These are phyloP conservation scores for Polypterus senegalus DNA, from an alignment of 2,113 vertebrate genomes.

Conservation along the genomic window DNA sequence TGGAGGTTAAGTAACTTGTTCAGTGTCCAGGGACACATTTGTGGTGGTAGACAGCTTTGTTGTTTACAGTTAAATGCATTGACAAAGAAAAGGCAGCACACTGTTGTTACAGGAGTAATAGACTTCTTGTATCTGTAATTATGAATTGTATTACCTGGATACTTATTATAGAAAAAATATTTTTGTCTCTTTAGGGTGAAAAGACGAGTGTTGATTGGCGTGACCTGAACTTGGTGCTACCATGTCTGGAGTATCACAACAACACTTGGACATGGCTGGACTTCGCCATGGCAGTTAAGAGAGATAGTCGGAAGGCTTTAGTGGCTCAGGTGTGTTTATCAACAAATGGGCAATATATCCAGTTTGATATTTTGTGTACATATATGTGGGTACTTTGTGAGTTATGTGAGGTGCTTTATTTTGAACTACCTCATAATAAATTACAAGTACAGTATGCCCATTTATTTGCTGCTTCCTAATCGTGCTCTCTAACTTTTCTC, in stretches of 20 bases:
- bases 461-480: not conserved
- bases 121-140: too few species aligned
- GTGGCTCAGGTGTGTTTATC: constrained; percentile 75
- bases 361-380: too few species aligned
- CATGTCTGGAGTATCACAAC: constrained; percentile 94
- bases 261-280: constrained; percentile 98
- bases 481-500: not conserved
- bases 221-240: constrained; percentile 86
- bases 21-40: too few species aligned
- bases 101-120: not conserved
- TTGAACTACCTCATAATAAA: too few species aligned
- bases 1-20: too few species aligned
- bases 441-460: too few species aligned
- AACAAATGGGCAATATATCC: too few species aligned
- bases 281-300: constrained; percentile 96
- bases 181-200: constrained; percentile 58
- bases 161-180: too few species aligned
- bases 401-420: not conserved
- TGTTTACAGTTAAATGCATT: not conserved
- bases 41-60: too few species aligned
- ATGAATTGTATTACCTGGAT: too few species aligned
- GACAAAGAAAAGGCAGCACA: not conserved
- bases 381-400: not conserved
- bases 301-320: constrained; percentile 91
- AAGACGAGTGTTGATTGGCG: constrained; percentile 97